A percentile compares a stretch with the other conserved stretches of the same genome.
phyloP scores from a whole-genome alignment of 2,797 vertebrate genomes.

The Chiloscyllium punctatum region DNA sequence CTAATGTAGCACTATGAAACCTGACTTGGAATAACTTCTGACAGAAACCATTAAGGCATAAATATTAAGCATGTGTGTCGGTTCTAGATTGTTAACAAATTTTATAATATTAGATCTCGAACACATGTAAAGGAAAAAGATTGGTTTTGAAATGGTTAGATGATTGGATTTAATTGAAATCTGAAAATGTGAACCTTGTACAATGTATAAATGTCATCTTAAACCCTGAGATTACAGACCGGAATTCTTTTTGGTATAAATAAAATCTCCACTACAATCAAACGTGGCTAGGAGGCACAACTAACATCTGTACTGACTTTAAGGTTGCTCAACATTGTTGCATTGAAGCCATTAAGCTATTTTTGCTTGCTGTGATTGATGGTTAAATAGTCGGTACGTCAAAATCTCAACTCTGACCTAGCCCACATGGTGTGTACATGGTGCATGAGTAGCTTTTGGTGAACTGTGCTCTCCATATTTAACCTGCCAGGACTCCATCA shows the following conservation, averaged over 20 bases:
- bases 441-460: no score
- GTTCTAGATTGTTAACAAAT: not conserved
- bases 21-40: not conserved
- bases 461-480: not conserved
- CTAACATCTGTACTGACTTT: not conserved
- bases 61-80: no score
- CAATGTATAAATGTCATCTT: not conserved
- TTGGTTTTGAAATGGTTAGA: not conserved
- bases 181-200: not conserved
- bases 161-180: not conserved
- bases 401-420: not conserved
- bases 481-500: not conserved
- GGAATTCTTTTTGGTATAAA: not conserved
- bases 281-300: not conserved
- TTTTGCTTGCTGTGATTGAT: not conserved
- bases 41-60: not conserved
- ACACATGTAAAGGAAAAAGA: no score
- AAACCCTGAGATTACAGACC: not conserved
- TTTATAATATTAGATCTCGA: not conserved
- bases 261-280: not conserved
- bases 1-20: not conserved
- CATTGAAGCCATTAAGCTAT: not conserved
- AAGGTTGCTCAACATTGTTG: not conserved
- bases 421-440: not conserved
- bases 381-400: not conserved